phyloP scores from a whole-genome alignment of 2,888 invertebrate genomes.

The Stictocephala bisonia region DNA sequence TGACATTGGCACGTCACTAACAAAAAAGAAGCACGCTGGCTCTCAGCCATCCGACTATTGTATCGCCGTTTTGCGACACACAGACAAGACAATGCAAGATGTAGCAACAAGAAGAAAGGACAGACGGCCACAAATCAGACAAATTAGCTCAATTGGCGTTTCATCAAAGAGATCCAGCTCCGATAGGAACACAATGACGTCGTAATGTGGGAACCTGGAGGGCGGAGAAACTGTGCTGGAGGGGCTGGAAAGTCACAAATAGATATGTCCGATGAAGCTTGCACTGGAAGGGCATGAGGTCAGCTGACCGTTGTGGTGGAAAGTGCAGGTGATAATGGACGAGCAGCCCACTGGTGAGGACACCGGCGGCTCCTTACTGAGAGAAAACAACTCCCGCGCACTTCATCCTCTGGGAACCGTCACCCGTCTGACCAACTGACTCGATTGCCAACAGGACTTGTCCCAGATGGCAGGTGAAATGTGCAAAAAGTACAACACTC shows the following conservation, averaged over 20 bases:
- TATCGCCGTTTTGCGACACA: too few species aligned
- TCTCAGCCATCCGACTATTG: too few species aligned
- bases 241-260: constrained; percentile 29
- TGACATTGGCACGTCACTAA: too few species aligned
- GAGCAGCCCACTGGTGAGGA: not conserved
- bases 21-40: too few species aligned
- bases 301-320: constrained; percentile 2
- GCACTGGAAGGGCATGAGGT: not conserved
- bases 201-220: constrained; percentile 21
- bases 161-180: constrained; percentile 22
- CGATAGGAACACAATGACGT: constrained; percentile 14
- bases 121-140: not conserved
- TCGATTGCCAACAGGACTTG: too few species aligned
- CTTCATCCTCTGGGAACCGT: too few species aligned
- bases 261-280: not conserved
- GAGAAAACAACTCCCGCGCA: constrained; percentile 9
- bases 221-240: not conserved
- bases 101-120: not conserved
- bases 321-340: too few species aligned
- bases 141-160: constrained; percentile 22
- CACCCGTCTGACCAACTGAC: too few species aligned
- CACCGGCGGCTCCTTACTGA: constrained; percentile 18
- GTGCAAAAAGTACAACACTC: too few species aligned
- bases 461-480: too few species aligned
- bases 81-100: constrained; percentile 13